Evolutionary conservation across 2,888 invertebrate species (phyloP).

Genomic region (Thumatha senex): DNA sequence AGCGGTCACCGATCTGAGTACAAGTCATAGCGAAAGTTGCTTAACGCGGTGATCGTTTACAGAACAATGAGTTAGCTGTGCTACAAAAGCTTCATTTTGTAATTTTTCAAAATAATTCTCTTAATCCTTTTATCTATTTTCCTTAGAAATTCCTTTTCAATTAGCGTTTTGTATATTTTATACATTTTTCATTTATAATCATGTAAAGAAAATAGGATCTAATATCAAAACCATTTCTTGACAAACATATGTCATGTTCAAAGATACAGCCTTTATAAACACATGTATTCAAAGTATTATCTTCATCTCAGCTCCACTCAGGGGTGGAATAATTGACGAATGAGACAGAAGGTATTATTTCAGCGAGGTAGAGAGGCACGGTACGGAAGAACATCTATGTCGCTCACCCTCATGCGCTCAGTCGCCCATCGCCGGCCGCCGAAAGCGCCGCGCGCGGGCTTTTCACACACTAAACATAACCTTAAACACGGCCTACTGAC

Average conservation of each 20-base stretch:
- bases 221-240: neutral
- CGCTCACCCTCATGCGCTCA: constrained; percentile 65
- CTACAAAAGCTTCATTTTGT: no score
- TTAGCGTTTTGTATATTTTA: no score
- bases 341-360: constrained; percentile 37
- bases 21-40: no score
- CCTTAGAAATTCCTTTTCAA: no score
- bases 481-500: constrained; percentile 54
- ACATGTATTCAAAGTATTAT: constrained; percentile 14
- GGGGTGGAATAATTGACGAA: constrained; percentile 26
- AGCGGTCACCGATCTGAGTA: no score
- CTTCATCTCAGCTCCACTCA: constrained; percentile 22
- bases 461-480: constrained; percentile 64
- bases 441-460: constrained; percentile 68
- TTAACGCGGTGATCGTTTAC: no score
- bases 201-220: no score
- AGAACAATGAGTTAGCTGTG: no score
- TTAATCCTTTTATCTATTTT: no score
- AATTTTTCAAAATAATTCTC: no score
- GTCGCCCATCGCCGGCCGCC: constrained; percentile 67
- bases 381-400: constrained; percentile 5
- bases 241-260: neutral
- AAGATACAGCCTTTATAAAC: neutral
- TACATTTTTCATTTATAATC: no score
- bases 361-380: constrained; percentile 17